phyloP scores from a whole-genome alignment of 2,113 vertebrate species.

The Nannobrachium achirus region DNA sequence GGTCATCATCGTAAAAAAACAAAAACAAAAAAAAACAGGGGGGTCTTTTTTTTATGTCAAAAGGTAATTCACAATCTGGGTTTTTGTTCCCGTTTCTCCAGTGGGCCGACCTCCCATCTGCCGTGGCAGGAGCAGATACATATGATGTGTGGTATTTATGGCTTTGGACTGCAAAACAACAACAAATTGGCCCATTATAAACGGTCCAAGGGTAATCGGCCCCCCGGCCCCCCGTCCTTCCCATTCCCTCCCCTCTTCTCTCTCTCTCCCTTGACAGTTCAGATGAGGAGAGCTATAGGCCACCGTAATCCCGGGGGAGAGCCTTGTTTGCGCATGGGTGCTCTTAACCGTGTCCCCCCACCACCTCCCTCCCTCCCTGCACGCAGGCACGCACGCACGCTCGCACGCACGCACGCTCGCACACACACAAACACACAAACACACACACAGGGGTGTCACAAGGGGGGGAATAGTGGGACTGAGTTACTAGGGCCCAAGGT shows the following conservation, averaged over 20 bases:
- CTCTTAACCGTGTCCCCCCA: constrained; percentile 41
- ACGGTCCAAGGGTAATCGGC: constrained; percentile 69
- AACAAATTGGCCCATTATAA: constrained; percentile 79
- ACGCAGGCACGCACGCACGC: constrained; percentile 2
- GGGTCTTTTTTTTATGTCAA: constrained; percentile 58
- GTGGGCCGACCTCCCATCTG: constrained; percentile 66
- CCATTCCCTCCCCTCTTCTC: constrained; percentile 7
- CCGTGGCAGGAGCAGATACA: constrained; percentile 36
- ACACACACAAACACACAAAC: constrained; percentile 4
- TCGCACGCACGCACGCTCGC: not conserved
- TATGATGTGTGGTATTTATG: constrained; percentile 71
- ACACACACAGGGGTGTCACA: too few relatives aligned
- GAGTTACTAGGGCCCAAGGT: too few relatives aligned
- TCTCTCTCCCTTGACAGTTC: constrained; percentile 61
- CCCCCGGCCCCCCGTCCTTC: constrained; percentile 39
- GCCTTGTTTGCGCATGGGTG: constrained; percentile 72
- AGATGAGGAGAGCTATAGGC: constrained; percentile 67
- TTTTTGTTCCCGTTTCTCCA: constrained; percentile 39
- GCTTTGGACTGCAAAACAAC: constrained; percentile 63
- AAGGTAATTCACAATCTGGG: constrained; percentile 56
- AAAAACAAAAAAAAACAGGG: too few relatives aligned
- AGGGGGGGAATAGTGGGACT: too few relatives aligned
- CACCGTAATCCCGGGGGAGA: constrained; percentile 58
- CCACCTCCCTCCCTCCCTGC: constrained; percentile 29
- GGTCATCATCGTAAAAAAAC: constrained; percentile 33